Evolutionary conservation across 2,888 invertebrate genomes (phyloP).

Genomic region (Morinoia aosen): DNA sequence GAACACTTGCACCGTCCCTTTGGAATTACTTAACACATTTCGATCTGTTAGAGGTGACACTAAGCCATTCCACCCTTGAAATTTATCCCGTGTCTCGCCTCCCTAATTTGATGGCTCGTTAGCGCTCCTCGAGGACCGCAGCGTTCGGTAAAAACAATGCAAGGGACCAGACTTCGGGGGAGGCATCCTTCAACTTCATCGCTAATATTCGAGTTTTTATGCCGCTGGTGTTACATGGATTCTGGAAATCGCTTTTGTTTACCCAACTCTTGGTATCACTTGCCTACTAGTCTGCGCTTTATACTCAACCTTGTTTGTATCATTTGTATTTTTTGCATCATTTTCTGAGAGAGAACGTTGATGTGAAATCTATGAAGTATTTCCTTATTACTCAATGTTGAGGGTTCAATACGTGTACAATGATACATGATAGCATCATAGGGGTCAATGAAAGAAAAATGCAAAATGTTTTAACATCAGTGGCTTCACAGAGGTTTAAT

Average conservation of each 20-base stretch:
- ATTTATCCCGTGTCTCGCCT: conserved; percentile 25
- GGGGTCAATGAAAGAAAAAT: too few species aligned
- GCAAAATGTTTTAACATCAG: too few species aligned
- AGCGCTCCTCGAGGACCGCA: not conserved
- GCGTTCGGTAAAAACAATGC: not conserved
- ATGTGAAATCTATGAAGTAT: too few species aligned
- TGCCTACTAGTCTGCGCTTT: too few species aligned
- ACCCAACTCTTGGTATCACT: not conserved
- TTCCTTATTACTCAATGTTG: too few species aligned
- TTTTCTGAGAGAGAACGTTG: too few species aligned
- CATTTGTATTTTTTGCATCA: too few species aligned
- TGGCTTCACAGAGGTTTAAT: too few species aligned
- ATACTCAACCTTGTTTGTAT: too few species aligned
- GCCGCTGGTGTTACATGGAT: not conserved
- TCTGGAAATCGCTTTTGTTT: not conserved
- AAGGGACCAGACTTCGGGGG: not conserved
- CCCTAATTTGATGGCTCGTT: conserved; percentile 30
- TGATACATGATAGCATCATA: too few species aligned
- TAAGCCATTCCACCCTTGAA: conserved; percentile 27
- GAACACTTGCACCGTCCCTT: conserved; percentile 33
- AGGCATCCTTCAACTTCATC: not conserved
- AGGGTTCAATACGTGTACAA: too few species aligned
- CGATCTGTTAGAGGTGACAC: conserved; percentile 39
- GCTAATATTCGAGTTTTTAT: not conserved
- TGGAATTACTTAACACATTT: conserved; percentile 47